These are phyloP conservation scores for Cotesia glomerata DNA, from an alignment of 1,140 invertebrate genomes.

Conservation along the genomic window DNA sequence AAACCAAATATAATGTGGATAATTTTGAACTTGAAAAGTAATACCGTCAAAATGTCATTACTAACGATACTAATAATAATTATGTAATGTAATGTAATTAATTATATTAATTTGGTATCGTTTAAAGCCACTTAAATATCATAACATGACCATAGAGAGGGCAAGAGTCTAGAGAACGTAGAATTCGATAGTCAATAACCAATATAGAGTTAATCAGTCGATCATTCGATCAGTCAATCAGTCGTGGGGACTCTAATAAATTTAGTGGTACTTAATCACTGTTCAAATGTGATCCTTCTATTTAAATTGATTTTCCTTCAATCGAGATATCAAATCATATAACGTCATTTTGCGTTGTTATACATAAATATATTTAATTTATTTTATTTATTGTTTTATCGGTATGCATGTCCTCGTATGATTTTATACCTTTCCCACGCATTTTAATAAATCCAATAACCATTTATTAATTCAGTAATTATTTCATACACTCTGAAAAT, in stretches of 20 bases:
- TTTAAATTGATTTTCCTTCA: not conserved
- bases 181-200: too few relatives aligned
- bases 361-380: not conserved
- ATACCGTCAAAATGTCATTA: too few relatives aligned
- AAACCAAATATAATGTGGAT: too few relatives aligned
- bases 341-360: not conserved
- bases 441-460: constrained; percentile 35
- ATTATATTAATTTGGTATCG: too few relatives aligned
- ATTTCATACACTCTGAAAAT: not conserved
- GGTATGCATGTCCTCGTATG: not conserved
- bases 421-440: constrained; percentile 49
- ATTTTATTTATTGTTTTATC: not conserved
- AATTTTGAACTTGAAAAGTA: too few relatives aligned
- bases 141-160: not conserved
- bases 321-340: not conserved
- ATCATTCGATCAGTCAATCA: too few relatives aligned
- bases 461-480: not conserved
- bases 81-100: too few relatives aligned
- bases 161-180: not conserved
- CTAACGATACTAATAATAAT: too few relatives aligned
- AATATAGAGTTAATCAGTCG: too few relatives aligned
- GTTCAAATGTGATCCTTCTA: not conserved
- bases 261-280: not conserved
- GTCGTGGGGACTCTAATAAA: not conserved
- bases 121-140: too few relatives aligned